Base-by-base conservation (phyloP, 1,140 invertebrate genomes). In the Delia radicum region DNA sequence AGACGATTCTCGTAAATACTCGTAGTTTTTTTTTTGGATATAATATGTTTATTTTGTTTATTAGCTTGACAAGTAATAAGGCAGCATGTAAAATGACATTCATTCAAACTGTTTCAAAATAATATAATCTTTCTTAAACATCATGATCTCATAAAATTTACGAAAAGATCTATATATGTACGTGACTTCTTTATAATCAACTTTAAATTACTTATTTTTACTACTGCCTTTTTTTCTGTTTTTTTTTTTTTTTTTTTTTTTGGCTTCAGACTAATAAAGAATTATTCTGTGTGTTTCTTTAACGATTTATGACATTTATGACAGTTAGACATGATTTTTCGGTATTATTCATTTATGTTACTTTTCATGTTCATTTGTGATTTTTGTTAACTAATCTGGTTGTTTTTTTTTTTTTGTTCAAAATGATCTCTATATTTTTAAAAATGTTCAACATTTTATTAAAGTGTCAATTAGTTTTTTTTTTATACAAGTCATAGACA, bases 21-120 rank as follows among this genome's bases (percentile, higher is more conserved):
- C n/a, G n/a, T n/a, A n/a, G n/a, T n/a, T n/a, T n/a, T 65, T 24
- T 13, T 65, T 26, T 12, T 65, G 27, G 3, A n/a, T n/a, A n/a
- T n/a, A 29, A n/a, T n/a, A 29, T 65, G 62, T 65, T 65, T 27
- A 29, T 63, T 24, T 27, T 65, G 62, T 65, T 28, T 29, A 42
- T 42, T 42, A 42, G 12, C 37, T 42, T 42, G 37, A 42, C 37
- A 65, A 65, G 62, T 65, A 27, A 65, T 27, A 65, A 28, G n/a
- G 28, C 18, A 65, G 29, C 62, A 65, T 65, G 62, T 65, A 27
- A 65, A 65, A 65, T 29, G 62, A 42, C 37, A 42, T 42, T 42
- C 10, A 42, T 15, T 42, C 37, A 5, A 42, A n/a, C n/a, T n/a
- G n/a, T n/a, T n/a, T n/a, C n/a, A n/a, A n/a, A n/a, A 42, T 15